Evolutionary conservation across 30 jellyfish, hydroid and myxozoan species (phyloP), one percentile per base, ranked within the genome.

Genomic region (Turritopsis rubra): DNA sequence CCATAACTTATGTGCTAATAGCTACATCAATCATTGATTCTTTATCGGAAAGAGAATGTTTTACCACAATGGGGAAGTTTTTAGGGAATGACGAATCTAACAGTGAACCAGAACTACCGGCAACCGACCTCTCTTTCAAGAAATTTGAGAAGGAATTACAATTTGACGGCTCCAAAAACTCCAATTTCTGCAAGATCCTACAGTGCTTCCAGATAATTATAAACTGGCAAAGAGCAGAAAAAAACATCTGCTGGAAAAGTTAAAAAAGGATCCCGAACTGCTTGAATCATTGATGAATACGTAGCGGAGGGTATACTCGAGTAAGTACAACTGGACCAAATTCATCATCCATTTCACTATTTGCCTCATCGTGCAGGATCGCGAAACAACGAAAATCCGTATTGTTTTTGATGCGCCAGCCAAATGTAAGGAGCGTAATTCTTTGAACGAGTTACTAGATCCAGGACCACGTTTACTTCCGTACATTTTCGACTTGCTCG

Each of bases 331-430:
- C 72, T 54, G 72, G 72, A 54, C 19, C 72, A 54, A 54, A n/a
- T 54, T 54, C 72, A 54, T 54, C 18, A 54, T 54, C 18, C 72
- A 18, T 54, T 54, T 16, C 72, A 54, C 19, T 54, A 54, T 54
- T 54, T 54, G 72, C 72, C 72, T 16, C 72, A 54, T 54, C 72
- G 72, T 54, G 72, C 72, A 54, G 72, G 72, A 54, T 54, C 72
- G 72, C n/a, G 72, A 54, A 54, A 54, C 72, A 54, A 54, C 72
- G n/a, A 54, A 54, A 54, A n/a, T 54, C n/a, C 72, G 72, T 16
- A 54, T 54, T 54, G 72, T 54, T 54, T 18, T 54, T 54, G 72
- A 54, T 54, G 72, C 72, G 19, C n/a, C 72, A 54, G 72, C 72
- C 72, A 54, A 54, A n/a, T 54, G n/a, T 54, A n/a, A 54, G 19